Conservation (phyloP, 2,888 invertebrate species). For the Melanchra persicariae region DNA sequence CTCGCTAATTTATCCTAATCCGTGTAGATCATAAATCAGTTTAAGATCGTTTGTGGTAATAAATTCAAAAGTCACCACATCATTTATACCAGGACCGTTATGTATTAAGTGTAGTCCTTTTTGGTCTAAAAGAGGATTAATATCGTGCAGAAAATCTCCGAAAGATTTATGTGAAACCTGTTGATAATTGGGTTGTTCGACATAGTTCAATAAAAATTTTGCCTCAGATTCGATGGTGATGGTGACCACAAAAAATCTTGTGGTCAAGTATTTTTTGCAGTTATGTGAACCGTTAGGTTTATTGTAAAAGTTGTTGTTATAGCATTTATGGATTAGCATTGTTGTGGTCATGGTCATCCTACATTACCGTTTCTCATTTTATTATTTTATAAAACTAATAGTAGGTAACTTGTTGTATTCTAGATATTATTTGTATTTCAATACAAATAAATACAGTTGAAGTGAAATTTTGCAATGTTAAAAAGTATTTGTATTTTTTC, state of each 20-base stretch:
- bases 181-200: constrained; percentile 54
- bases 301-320: constrained; percentile 3
- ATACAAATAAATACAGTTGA: not conserved
- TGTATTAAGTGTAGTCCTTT: constrained; percentile 41
- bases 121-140: constrained; percentile 57
- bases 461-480: not conserved
- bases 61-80: constrained; percentile 45
- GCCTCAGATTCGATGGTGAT: constrained; percentile 8
- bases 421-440: not conserved
- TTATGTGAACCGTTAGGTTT: constrained; percentile 11
- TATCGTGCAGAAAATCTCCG: constrained; percentile 45
- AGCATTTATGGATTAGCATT: not conserved
- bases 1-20: constrained; percentile 27
- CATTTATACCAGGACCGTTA: constrained; percentile 56
- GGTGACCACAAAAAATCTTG: constrained; percentile 22
- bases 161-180: constrained; percentile 61
- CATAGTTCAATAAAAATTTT: constrained; percentile 29
- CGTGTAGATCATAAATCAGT: constrained; percentile 40
- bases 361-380: not conserved
- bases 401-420: not conserved
- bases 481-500: too few species aligned
- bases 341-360: constrained; percentile 14
- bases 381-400: not conserved
- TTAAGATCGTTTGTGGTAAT: constrained; percentile 28
- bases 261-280: not conserved